Base-by-base conservation (phyloP, 2,888 invertebrate genomes). In the Abscondita cerata region DNA sequence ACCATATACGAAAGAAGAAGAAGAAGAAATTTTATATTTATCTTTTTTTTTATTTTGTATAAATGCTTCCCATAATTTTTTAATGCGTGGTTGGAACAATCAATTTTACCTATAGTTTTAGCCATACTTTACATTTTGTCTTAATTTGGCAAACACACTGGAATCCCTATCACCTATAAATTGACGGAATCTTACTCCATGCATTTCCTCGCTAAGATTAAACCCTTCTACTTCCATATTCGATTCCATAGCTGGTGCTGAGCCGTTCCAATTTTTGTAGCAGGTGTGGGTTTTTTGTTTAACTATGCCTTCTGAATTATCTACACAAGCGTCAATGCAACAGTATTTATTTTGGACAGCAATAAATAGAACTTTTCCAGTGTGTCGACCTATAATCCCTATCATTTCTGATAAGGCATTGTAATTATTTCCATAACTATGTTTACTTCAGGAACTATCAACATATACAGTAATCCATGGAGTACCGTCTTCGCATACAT, bases 1-100 rank as follows among this genome's bases (percentile, higher is more conserved):
- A n/a, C n/a, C n/a, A n/a, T n/a, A n/a, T n/a, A n/a, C n/a, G n/a
- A n/a, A n/a, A n/a, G n/a, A n/a, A n/a, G n/a, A n/a, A n/a, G n/a
- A n/a, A n/a, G n/a, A n/a, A n/a, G n/a, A n/a, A n/a, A n/a, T n/a
- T n/a, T n/a, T n/a, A n/a, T n/a, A n/a, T n/a, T n/a, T n/a, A n/a
- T n/a, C n/a, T n/a, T n/a, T n/a, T 38, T 38, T 38, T 38, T 38
- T 12, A 38, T 38, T n/a, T 38, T 38, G n/a, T 38, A 38, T n/a
- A 38, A n/a, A 38, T 38, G 38, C 13, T 38, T 38, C 38, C 38
- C 38, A 8, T 38, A 38, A n/a, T 38, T 38, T 38, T 38, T 36
- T 36, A n/a, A n/a, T 36, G n/a, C 11, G 3, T 9, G 12, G 2
- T 36, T 36, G n/a, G 3, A 3, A n/a, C 12, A 36, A n/a, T 36